A percentile compares a stretch with the other conserved stretches of the same genome.
Conservation (phyloP, 2,113 vertebrate species). For the Embiotoca jacksoni region DNA sequence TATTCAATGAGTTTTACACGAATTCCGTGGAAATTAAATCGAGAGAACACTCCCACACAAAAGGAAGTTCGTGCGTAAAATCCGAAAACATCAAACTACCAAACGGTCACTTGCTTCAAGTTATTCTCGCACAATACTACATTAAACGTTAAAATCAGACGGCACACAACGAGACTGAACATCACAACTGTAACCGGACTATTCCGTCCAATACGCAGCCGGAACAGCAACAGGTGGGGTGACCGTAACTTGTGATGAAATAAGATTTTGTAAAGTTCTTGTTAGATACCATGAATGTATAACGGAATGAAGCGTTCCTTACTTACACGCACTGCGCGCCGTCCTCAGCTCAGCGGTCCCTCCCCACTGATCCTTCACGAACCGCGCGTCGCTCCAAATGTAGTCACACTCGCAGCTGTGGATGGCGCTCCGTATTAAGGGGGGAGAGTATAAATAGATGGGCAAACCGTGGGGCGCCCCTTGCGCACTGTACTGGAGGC, state of each 20-base stretch:
- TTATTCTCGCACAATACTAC: background rate
- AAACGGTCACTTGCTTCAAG: too few relatives aligned
- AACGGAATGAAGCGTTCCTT: too few relatives aligned
- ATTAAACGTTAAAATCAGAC: background rate
- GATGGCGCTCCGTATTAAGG: conserved; percentile 56
- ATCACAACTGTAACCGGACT: background rate
- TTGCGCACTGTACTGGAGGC: background rate
- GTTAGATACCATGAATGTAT: too few relatives aligned
- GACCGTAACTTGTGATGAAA: background rate
- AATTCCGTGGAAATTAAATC: background rate
- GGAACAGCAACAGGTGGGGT: background rate
- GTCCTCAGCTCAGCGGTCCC: conserved; percentile 37
- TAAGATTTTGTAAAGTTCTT: too few relatives aligned
- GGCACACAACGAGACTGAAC: background rate
- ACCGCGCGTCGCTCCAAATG: conserved; percentile 65
- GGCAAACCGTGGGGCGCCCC: conserved; percentile 20
- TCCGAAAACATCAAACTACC: background rate
- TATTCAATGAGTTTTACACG: background rate
- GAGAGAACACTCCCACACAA: background rate
- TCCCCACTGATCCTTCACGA: conserved; percentile 39
- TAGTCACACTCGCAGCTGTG: conserved; percentile 59
- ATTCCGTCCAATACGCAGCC: background rate
- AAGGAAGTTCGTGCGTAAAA: conserved; percentile 33
- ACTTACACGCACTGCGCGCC: conserved; percentile 60
- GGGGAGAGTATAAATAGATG: conserved; percentile 70